phyloP scores from a whole-genome alignment of 2,797 vertebrate genomes.

The Emydoidea blandingii region DNA sequence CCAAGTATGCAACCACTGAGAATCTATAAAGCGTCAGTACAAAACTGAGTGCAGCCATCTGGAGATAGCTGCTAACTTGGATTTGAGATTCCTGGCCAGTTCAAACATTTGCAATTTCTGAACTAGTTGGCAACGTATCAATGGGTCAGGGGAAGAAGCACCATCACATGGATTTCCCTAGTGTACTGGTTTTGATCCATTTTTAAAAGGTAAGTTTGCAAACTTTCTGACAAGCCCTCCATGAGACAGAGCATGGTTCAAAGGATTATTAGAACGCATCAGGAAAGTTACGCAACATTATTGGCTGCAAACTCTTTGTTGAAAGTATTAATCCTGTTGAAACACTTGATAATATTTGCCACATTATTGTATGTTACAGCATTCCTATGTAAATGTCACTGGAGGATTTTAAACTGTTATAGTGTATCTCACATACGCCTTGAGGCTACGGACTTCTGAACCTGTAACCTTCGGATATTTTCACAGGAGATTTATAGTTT shows the following conservation, averaged over 20 bases:
- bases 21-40: constrained; percentile 60
- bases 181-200: constrained; percentile 14
- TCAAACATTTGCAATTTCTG: constrained; percentile 47
- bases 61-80: constrained; percentile 61
- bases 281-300: not conserved
- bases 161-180: constrained; percentile 8
- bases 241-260: not conserved
- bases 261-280: not conserved
- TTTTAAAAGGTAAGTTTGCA: constrained; percentile 33
- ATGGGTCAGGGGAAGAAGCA: constrained; percentile 34
- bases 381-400: not conserved
- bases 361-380: not conserved
- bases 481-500: not conserved
- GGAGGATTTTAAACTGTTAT: not conserved
- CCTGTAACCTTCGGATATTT: not conserved
- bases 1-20: constrained; percentile 44
- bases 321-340: constrained; percentile 8
- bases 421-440: not conserved
- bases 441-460: not conserved
- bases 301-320: not conserved
- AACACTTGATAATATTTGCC: constrained; percentile 5
- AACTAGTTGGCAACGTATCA: constrained; percentile 53
- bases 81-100: constrained; percentile 53
- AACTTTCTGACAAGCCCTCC: not conserved
- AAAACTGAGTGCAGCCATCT: constrained; percentile 67